Evolutionary conservation across 1,140 invertebrate species (phyloP).

Genomic region (Anagrus nilaparvatae): DNA sequence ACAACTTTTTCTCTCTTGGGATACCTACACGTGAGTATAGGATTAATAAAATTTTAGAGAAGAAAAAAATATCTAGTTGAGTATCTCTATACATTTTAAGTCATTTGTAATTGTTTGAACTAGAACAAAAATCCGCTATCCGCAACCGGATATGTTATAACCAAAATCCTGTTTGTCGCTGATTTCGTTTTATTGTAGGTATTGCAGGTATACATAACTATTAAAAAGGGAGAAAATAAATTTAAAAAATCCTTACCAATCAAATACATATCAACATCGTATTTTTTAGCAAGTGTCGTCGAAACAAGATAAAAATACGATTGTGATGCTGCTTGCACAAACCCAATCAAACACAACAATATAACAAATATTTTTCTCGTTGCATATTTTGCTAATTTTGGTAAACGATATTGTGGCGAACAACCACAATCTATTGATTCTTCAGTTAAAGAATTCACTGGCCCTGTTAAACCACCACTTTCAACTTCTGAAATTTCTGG

Average conservation of each 20-base stretch:
- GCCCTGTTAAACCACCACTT: conserved; percentile 36
- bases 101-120: no score
- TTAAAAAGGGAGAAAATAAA: conserved; percentile 17
- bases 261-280: conserved; percentile 38
- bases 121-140: no score
- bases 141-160: no score
- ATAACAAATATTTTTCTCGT: conserved; percentile 44
- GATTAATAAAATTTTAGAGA: no score
- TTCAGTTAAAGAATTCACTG: conserved; percentile 34
- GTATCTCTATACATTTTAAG: no score
- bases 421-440: conserved; percentile 54
- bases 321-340: conserved; percentile 44
- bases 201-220: not conserved
- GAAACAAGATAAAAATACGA: conserved; percentile 48
- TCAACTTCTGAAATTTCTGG: conserved; percentile 34
- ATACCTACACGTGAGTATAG: no score
- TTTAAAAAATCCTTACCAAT: conserved; percentile 35
- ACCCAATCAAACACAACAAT: conserved; percentile 41
- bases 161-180: no score
- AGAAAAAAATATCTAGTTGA: no score
- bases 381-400: conserved; percentile 47
- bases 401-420: conserved; percentile 40
- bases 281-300: conserved; percentile 42
- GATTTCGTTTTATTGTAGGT: not conserved
- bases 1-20: no score